A percentile compares a stretch with the other conserved stretches of the same genome.
Evolutionary conservation across 2,797 vertebrate species (phyloP).

Genomic region (Ceryle rudis): DNA sequence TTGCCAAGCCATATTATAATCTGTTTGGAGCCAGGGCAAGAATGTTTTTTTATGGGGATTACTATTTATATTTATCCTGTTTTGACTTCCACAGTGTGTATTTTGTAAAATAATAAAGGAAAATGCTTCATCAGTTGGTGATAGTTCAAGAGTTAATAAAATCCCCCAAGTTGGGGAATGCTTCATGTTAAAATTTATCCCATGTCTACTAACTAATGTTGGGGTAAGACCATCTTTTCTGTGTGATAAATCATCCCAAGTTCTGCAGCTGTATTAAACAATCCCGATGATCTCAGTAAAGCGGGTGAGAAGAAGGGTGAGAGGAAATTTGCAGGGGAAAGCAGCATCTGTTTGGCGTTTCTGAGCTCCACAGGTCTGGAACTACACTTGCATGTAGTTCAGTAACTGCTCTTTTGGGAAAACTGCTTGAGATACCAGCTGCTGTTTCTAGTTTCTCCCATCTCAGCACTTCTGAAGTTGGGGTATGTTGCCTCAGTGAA

Average conservation of each 20-base stretch:
- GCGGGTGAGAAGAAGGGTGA: background rate
- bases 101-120: background rate
- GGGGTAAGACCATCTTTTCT: background rate
- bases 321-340: background rate
- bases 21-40: background rate
- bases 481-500: background rate
- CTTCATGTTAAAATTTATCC: background rate
- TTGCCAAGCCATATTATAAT: background rate
- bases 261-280: background rate
- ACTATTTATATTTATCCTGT: background rate
- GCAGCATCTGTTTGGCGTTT: background rate
- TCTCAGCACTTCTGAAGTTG: background rate
- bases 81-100: background rate
- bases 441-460: background rate
- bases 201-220: background rate
- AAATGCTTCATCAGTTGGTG: background rate
- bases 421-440: background rate
- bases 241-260: background rate
- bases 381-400: background rate
- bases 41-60: background rate
- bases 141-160: background rate
- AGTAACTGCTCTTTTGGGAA: background rate
- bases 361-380: background rate
- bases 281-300: background rate
- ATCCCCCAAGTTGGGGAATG: background rate